phyloP scores from a whole-genome alignment of 2,888 invertebrate species.

The Cryptocephalus moraei region DNA sequence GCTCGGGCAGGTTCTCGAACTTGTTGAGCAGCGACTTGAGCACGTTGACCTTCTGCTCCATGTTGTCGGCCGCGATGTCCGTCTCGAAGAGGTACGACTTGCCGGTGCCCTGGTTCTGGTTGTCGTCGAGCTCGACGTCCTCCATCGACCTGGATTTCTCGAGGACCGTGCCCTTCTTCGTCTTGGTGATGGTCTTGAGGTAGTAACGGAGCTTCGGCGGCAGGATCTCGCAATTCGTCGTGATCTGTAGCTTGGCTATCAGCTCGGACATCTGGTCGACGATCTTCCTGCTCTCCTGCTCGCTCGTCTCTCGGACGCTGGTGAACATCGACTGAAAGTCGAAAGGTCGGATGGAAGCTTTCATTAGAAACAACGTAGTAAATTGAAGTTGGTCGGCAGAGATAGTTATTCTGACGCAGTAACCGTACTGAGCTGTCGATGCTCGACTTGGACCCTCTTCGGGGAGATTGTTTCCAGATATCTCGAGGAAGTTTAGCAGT shows the following conservation, averaged over 20 bases:
- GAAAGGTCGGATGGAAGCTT: no score
- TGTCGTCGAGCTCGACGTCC: constrained; percentile 16
- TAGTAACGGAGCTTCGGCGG: constrained; percentile 13
- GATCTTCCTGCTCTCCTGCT: constrained; percentile 8
- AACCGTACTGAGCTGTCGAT: no score
- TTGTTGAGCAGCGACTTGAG: constrained; percentile 26
- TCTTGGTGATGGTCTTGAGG: constrained; percentile 15
- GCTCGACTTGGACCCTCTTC: no score
- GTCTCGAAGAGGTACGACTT: constrained; percentile 21
- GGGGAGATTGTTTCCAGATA: no score
- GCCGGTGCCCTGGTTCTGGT: constrained; percentile 17
- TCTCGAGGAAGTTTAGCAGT: no score
- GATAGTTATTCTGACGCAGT: no score
- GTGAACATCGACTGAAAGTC: no score
- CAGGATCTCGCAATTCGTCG: constrained; percentile 18
- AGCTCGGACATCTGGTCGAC: constrained; percentile 16
- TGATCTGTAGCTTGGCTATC: constrained; percentile 15
- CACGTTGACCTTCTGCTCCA: constrained; percentile 17
- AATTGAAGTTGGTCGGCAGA: no score
- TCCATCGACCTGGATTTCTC: constrained; percentile 18
- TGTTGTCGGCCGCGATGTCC: constrained; percentile 9
- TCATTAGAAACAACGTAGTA: no score
- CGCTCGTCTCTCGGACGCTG: constrained; percentile 5
- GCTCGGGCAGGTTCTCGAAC: constrained; percentile 27
- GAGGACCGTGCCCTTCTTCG: constrained; percentile 14